Percentiles rank a stretch among this genome's conserved stretches.
Conservation (phyloP, 1,140 invertebrate genomes). For the Coelopa frigida region DNA sequence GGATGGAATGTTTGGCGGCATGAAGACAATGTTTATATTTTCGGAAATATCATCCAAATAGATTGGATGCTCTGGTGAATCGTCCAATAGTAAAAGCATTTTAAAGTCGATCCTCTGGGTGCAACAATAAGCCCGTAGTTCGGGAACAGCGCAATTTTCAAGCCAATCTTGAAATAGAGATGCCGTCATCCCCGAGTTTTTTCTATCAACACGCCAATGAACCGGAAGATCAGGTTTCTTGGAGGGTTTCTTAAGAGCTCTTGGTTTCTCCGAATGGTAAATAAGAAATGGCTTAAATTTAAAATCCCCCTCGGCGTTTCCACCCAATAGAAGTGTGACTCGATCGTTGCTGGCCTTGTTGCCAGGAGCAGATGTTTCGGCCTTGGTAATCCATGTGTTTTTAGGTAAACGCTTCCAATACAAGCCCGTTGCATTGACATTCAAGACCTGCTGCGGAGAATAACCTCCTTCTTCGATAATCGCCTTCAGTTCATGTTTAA, state of each 20-base stretch:
- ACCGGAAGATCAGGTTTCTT: constrained; percentile 38
- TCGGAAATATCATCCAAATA: background rate
- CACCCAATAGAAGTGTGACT: constrained; percentile 40
- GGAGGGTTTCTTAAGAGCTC: constrained; percentile 28
- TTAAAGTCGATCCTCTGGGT: constrained; percentile 1
- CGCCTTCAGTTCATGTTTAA: constrained; percentile 8
- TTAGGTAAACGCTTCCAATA: constrained; percentile 48
- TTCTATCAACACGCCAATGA: constrained; percentile 42
- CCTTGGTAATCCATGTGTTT: constrained; percentile 38
- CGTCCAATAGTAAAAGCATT: background rate
- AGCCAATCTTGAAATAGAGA: constrained; percentile 34
- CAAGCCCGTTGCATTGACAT: constrained; percentile 42
- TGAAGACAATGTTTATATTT: constrained; percentile 3
- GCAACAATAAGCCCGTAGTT: constrained; percentile 13
- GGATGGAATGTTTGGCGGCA: background rate
- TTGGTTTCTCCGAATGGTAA: constrained; percentile 41
- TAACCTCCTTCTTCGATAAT: constrained; percentile 22
- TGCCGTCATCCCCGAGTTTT: constrained; percentile 43
- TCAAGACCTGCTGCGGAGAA: constrained; percentile 42
- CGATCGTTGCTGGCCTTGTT: constrained; percentile 41
- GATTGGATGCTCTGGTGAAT: constrained; percentile 2
- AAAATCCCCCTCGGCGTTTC: constrained; percentile 42
- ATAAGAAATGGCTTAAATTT: constrained; percentile 47
- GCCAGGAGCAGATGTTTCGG: too few species aligned
- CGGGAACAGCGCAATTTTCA: constrained; percentile 23